Conservation (phyloP, 2,113 vertebrate genomes). For the Entelurus aequoreus region DNA sequence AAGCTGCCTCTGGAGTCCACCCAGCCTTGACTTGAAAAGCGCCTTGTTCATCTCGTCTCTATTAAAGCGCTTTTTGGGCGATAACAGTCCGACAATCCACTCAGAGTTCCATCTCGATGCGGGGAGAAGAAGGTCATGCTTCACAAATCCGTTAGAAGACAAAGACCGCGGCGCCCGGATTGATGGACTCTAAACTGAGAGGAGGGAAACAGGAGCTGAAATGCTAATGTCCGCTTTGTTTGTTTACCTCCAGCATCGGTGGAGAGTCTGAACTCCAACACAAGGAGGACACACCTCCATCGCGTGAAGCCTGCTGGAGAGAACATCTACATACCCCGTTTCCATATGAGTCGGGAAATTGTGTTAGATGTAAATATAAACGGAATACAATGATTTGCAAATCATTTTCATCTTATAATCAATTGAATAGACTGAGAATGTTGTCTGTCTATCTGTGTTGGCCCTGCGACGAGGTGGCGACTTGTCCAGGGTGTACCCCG, state of each 20-base stretch:
- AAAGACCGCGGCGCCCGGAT: constrained; percentile 17
- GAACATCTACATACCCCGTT: no score
- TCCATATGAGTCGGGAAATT: no score
- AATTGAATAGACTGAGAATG: no score
- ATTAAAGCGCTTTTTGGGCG: constrained; percentile 40
- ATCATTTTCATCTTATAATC: no score
- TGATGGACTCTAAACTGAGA: constrained; percentile 20
- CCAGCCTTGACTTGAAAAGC: constrained; percentile 8
- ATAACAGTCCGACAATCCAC: constrained; percentile 51
- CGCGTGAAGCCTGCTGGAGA: no score
- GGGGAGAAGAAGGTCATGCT: constrained; percentile 36
- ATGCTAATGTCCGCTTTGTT: constrained; percentile 11
- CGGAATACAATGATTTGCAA: no score
- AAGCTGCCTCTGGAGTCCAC: constrained; percentile 19
- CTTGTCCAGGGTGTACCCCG: no score
- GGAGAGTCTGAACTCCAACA: constrained; percentile 5
- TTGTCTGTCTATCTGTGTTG: no score
- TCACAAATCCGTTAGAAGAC: constrained; percentile 34
- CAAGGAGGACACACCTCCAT: no score
- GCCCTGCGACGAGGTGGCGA: no score
- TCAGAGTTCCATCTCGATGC: constrained; percentile 40
- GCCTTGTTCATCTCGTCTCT: constrained; percentile 25
- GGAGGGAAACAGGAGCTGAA: constrained; percentile 29
- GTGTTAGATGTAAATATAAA: no score
- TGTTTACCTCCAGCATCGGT: constrained; percentile 9